These are phyloP conservation scores for Dermatophagoides farinae DNA, from an alignment of 1,140 invertebrate species.

Conservation along the genomic window DNA sequence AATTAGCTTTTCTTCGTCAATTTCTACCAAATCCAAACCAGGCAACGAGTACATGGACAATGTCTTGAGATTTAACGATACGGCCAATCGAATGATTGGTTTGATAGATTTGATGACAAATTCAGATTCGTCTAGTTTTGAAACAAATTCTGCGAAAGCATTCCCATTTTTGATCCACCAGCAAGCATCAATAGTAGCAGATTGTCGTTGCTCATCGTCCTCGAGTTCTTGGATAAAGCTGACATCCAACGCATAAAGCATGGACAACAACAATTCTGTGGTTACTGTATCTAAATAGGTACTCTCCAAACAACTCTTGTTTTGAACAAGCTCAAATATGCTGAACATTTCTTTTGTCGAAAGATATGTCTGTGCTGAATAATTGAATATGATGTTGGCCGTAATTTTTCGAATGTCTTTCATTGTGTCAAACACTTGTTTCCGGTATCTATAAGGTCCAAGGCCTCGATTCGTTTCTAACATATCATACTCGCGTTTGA, in stretches of 20 bases:
- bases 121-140: conserved; percentile 29
- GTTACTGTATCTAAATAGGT: conserved; percentile 47
- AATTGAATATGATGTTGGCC: conserved; percentile 64
- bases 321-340: conserved; percentile 29
- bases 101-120: conserved; percentile 37
- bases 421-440: conserved; percentile 49
- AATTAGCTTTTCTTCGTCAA: conserved; percentile 48
- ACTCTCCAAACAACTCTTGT: conserved; percentile 25
- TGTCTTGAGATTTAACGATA: conserved; percentile 55
- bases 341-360: conserved; percentile 31
- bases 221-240: conserved; percentile 41
- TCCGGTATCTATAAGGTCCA: conserved; percentile 59
- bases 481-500: conserved; percentile 43
- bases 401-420: conserved; percentile 51
- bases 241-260: conserved; percentile 62
- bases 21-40: conserved; percentile 29
- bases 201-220: conserved; percentile 36
- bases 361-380: conserved; percentile 60
- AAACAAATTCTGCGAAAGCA: conserved; percentile 32
- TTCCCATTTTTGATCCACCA: not conserved
- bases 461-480: conserved; percentile 67
- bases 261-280: conserved; percentile 52
- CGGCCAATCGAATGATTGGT: conserved; percentile 50
- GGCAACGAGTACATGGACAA: conserved; percentile 30
- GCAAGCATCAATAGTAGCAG: conserved; percentile 38